Conservation (phyloP, 92 coral and sea anemone species). For the Porites rus region DNA sequence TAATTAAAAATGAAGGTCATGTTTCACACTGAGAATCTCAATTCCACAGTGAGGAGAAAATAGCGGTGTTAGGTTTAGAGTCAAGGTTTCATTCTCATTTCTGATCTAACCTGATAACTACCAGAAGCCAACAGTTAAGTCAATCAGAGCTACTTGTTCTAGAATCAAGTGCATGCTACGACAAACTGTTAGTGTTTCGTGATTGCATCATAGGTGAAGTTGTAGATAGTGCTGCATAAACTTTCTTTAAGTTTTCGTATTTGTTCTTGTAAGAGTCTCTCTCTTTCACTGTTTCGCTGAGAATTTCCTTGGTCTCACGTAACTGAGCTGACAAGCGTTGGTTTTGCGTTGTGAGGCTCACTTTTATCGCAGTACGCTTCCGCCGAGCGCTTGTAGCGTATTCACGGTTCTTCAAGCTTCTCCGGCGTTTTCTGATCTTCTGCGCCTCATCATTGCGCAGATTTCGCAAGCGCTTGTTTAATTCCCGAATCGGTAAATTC, state of each 20-base stretch:
- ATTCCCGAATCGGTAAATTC: constrained; percentile 67
- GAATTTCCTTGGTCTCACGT: constrained; percentile 47
- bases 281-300: constrained; percentile 47
- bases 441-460: constrained; percentile 55
- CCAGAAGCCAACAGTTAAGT: too few species aligned
- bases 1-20: too few species aligned
- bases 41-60: too few species aligned
- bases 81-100: too few species aligned
- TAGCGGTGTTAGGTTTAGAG: too few species aligned
- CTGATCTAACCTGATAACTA: too few species aligned
- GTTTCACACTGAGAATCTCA: too few species aligned
- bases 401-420: constrained; percentile 86
- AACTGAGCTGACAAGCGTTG: constrained; percentile 53
- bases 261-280: constrained; percentile 61
- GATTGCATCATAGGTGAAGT: not conserved
- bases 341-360: constrained; percentile 48
- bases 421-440: constrained; percentile 64
- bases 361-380: constrained; percentile 59
- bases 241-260: constrained; percentile 39
- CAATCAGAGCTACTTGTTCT: too few species aligned
- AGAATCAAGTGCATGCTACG: too few species aligned
- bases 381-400: constrained; percentile 81
- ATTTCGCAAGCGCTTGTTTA: constrained; percentile 64
- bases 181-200: not conserved
- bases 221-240: constrained; percentile 1